phyloP scores from a whole-genome alignment of 2,113 vertebrate species.

The Ophthalmolycus amberensis region DNA sequence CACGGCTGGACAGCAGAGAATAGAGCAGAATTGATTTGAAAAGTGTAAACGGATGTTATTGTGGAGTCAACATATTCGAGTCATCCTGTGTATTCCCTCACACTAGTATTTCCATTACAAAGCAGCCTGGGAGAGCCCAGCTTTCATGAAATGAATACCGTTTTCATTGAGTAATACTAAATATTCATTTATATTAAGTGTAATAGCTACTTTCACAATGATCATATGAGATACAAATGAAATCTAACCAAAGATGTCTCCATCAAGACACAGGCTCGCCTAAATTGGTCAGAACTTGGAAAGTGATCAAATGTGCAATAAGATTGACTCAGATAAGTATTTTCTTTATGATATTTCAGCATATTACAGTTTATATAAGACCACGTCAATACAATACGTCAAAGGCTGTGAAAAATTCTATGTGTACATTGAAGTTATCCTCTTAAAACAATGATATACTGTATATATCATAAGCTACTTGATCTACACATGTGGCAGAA shows the following conservation, averaged over 20 bases:
- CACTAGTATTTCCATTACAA: background rate
- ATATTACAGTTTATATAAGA: background rate
- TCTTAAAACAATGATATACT: background rate
- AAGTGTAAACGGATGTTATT: background rate
- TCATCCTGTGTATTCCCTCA: background rate
- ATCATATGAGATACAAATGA: background rate
- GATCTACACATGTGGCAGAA: background rate
- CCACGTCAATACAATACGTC: too few species aligned
- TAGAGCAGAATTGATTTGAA: background rate
- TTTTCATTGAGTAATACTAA: background rate
- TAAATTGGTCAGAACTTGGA: background rate
- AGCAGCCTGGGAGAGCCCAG: background rate
- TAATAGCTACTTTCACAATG: background rate
- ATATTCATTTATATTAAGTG: background rate
- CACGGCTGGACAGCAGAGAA: background rate
- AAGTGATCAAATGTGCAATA: background rate
- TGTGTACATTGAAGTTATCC: background rate
- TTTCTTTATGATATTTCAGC: background rate
- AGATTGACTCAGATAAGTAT: background rate
- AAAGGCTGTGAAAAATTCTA: background rate
- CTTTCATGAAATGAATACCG: background rate
- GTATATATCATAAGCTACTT: background rate
- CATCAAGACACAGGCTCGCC: background rate
- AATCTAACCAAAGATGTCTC: background rate
- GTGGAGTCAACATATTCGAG: background rate